Base-by-base conservation (phyloP, 2,797 vertebrate genomes). In the Poecile montanus region DNA sequence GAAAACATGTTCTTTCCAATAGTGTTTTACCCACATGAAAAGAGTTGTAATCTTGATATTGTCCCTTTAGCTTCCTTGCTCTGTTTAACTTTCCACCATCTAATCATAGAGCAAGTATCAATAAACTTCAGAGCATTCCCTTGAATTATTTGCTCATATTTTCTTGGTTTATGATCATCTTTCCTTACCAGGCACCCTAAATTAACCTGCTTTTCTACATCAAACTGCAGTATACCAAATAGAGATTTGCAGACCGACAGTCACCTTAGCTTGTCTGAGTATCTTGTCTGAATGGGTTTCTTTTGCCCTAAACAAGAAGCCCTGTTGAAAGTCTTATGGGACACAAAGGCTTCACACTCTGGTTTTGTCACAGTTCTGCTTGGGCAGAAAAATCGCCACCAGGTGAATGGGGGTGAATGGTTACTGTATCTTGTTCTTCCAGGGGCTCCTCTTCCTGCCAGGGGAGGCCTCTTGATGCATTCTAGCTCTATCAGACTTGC, bases 261-360 rank as follows among this genome's bases (percentile, higher is more conserved):
- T n/a, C 56, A 44, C 36, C 14, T 87, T 56, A 65, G 15, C 38
- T 85, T 48, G 8, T 47, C 30, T 4, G 21, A 57, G 2, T n/a
- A n/a, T 30, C 32, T 78, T n/a, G 40, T 63, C 56, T 5, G 2
- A 65, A 71, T 10, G 27, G 47, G 54, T 44, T 82, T 67, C 53
- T 85, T 89, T 82, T 34, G 9, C 36, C 48, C 87, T 70, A 50
- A 93, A 93, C 73, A 96, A 88, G 65, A 97, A 93, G 45, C 25
- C 72, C 30, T 36, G 53, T 42, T 74, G 85, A 94, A 85, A 71
- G 13, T 3, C 13, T 38, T 36, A 9, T 9, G 34, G 27, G 4
- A 68, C 16, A 63, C 65, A 79, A 87, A 21, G 4, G 21, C 27
- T 36, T 63, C 74, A 44, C 76, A 36, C 22, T 87, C 80, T 19